Percentiles rank a stretch among this genome's conserved stretches.
phyloP scores from a whole-genome alignment of 2,888 invertebrate genomes.

The Epinotia brunnichana region DNA sequence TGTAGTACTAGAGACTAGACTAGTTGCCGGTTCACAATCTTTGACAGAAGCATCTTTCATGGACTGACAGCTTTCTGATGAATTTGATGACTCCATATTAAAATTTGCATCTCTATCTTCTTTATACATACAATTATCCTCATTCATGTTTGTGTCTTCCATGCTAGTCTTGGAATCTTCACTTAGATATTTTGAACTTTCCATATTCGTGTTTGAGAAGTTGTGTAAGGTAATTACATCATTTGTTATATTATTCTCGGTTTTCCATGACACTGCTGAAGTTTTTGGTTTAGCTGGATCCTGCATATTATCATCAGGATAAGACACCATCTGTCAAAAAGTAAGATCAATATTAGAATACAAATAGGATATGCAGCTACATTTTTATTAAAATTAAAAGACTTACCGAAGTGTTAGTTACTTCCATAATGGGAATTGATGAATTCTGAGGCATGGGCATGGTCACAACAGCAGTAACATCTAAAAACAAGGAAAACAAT shows the following conservation, averaged over 20 bases:
- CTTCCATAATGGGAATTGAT: constrained; percentile 80
- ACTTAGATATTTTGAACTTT: constrained; percentile 73
- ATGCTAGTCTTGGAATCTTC: constrained; percentile 79
- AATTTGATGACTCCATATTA: constrained; percentile 80
- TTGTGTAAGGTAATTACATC: constrained; percentile 72
- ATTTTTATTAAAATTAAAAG: not conserved
- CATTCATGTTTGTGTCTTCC: constrained; percentile 77
- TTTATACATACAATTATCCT: constrained; percentile 78
- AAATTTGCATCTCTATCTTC: constrained; percentile 78
- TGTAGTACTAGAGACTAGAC: constrained; percentile 67
- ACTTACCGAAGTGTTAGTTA: constrained; percentile 79
- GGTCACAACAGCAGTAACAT: constrained; percentile 79
- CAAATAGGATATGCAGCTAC: not conserved
- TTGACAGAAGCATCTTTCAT: constrained; percentile 73
- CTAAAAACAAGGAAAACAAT: constrained; percentile 58
- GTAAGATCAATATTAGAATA: not conserved
- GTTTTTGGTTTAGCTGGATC: constrained; percentile 79
- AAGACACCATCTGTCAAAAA: constrained; percentile 71
- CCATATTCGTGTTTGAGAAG: constrained; percentile 68
- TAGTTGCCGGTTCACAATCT: constrained; percentile 64
- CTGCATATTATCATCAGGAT: constrained; percentile 76
- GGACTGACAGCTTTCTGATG: constrained; percentile 79
- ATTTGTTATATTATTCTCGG: constrained; percentile 71
- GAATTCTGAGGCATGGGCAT: constrained; percentile 78
- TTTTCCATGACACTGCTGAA: constrained; percentile 77